phyloP scores from a whole-genome alignment of 2,113 vertebrate genomes.

The Boleophthalmus pectinirostris region DNA sequence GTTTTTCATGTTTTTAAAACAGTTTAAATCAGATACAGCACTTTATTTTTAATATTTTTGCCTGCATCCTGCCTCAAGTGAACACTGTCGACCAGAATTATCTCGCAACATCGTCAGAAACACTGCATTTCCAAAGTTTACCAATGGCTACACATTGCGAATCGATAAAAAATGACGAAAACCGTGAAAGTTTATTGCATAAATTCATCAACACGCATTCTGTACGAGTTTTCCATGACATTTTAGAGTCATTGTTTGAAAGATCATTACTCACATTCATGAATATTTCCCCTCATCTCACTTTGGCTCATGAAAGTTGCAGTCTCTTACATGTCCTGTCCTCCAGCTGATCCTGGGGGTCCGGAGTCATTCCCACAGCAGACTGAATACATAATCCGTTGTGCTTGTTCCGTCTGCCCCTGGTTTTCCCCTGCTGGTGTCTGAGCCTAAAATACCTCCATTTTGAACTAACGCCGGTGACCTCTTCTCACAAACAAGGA shows the following conservation, averaged over 20 bases:
- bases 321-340: neutral
- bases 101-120: neutral
- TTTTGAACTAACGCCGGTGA: neutral
- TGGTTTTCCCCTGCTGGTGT: neutral
- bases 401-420: conserved; percentile 2
- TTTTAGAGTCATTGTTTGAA: neutral
- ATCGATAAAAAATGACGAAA: neutral
- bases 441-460: conserved; percentile 9
- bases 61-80: neutral
- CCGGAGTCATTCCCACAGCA: conserved; percentile 2
- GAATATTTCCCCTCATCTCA: neutral
- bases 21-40: no score
- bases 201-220: neutral
- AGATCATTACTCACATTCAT: neutral
- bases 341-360: conserved; percentile 6
- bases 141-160: neutral
- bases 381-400: neutral
- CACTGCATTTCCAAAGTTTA: neutral
- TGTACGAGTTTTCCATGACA: neutral
- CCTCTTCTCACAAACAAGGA: neutral
- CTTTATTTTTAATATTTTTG: neutral
- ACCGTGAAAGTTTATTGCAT: neutral
- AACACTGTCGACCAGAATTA: neutral
- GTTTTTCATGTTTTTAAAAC: no score
- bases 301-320: neutral